Conservation (phyloP, 2,888 invertebrate species). For the Mongoloraphidia duomilia region DNA sequence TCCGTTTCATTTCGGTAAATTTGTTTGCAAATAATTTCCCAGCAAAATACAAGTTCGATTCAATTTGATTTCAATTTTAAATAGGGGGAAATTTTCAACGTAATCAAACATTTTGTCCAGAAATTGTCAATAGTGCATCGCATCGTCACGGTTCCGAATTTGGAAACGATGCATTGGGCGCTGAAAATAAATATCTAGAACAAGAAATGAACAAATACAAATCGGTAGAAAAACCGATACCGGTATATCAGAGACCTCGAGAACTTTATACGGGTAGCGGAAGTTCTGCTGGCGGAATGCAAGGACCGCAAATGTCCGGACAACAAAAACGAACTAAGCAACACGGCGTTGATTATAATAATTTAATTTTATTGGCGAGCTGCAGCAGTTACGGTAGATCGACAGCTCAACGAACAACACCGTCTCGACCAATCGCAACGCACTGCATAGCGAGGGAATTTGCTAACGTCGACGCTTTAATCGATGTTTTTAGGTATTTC, state of each 20-base stretch:
- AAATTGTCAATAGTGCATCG: too few species aligned
- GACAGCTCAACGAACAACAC: neutral
- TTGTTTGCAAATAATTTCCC: too few species aligned
- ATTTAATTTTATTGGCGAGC: neutral
- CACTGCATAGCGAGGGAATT: neutral
- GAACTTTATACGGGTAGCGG: neutral
- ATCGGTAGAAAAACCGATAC: neutral
- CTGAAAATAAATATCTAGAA: too few species aligned
- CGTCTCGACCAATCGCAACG: neutral
- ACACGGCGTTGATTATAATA: slow-evolving; percentile 1
- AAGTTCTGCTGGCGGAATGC: neutral
- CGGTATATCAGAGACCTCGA: slow-evolving; percentile 1
- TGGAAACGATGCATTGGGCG: too few species aligned
- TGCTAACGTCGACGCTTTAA: neutral
- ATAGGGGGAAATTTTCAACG: too few species aligned
- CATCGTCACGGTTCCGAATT: too few species aligned
- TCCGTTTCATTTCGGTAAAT: too few species aligned
- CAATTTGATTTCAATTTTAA: too few species aligned
- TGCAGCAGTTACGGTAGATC: too few species aligned
- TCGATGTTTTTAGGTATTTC: neutral
- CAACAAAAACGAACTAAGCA: neutral
- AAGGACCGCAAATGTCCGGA: neutral
- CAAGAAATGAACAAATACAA: too few species aligned
- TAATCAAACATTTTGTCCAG: too few species aligned
- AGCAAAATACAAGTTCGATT: too few species aligned